These are phyloP conservation scores for Leucopsar rothschildi DNA, from an alignment of 2,113 vertebrate species.

Conservation along the genomic window DNA sequence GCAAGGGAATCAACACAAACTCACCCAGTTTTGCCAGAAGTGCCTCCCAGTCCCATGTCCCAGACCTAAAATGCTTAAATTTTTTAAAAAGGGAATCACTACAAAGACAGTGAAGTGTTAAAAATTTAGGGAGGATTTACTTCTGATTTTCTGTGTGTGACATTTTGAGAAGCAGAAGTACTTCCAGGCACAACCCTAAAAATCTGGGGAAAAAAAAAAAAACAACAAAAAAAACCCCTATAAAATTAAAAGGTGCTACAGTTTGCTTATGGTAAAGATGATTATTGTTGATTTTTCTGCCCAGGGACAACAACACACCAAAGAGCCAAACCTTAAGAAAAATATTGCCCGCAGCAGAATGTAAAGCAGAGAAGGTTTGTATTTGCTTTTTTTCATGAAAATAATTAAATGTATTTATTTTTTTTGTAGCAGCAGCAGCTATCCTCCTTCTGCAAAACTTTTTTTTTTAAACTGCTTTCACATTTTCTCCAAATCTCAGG, in stretches of 20 bases:
- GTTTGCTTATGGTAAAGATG: background rate
- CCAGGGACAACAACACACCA: background rate
- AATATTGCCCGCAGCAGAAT: background rate
- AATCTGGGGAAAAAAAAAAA: background rate
- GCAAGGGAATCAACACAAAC: background rate
- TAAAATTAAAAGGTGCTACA: background rate
- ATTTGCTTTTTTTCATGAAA: background rate
- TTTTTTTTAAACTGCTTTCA: accelerated
- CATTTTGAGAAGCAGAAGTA: background rate
- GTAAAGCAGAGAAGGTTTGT: background rate
- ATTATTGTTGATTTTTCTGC: background rate
- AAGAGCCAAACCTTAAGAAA: background rate
- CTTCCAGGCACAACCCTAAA: background rate
- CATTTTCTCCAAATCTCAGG: background rate
- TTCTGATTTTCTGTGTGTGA: background rate
- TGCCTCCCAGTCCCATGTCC: background rate
- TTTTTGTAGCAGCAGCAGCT: background rate
- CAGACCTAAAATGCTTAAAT: background rate
- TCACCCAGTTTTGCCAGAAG: background rate
- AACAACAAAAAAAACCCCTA: background rate
- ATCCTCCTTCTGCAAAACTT: background rate
- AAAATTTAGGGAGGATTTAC: background rate
- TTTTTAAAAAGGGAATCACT: background rate
- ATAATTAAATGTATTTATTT: background rate
- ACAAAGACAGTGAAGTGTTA: background rate